Evolutionary conservation across 2,888 invertebrate genomes (phyloP).

Genomic region (Drosophila demipolita): DNA sequence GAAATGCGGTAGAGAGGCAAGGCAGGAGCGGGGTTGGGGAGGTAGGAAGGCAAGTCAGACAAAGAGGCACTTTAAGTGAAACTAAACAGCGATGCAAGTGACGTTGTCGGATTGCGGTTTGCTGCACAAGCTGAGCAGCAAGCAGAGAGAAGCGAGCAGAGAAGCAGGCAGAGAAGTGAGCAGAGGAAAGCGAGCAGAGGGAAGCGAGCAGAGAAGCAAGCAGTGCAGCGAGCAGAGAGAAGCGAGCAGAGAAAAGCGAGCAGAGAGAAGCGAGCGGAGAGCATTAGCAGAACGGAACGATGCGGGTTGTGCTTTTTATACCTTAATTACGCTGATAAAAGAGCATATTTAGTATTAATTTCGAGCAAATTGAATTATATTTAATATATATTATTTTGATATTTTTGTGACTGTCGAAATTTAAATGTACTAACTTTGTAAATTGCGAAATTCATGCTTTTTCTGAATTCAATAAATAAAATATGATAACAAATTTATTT

Average conservation of each 20-base stretch:
- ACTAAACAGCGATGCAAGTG: constrained; percentile 78
- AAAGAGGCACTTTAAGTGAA: constrained; percentile 78
- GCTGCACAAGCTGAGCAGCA: constrained; percentile 3
- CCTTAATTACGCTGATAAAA: not conserved
- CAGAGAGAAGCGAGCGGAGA: not conserved
- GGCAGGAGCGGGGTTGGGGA: no score
- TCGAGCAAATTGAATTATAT: not conserved
- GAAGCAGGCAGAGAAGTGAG: not conserved
- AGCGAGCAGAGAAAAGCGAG: not conserved
- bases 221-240: no score
- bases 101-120: constrained; percentile 76
- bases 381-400: not conserved
- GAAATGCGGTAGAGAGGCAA: no score
- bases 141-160: not conserved
- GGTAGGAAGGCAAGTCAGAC: constrained; percentile 26
- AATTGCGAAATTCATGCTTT: not conserved
- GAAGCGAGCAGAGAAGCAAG: no score
- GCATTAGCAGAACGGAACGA: constrained; percentile 1
- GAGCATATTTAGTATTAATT: not conserved
- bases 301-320: constrained; percentile 6
- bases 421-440: not conserved
- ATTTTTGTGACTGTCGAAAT: not conserved
- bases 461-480: constrained; percentile 71
- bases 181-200: not conserved
- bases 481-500: constrained; percentile 53